Conservation (phyloP, 2,888 invertebrate genomes). For the Melieria crassipennis region DNA sequence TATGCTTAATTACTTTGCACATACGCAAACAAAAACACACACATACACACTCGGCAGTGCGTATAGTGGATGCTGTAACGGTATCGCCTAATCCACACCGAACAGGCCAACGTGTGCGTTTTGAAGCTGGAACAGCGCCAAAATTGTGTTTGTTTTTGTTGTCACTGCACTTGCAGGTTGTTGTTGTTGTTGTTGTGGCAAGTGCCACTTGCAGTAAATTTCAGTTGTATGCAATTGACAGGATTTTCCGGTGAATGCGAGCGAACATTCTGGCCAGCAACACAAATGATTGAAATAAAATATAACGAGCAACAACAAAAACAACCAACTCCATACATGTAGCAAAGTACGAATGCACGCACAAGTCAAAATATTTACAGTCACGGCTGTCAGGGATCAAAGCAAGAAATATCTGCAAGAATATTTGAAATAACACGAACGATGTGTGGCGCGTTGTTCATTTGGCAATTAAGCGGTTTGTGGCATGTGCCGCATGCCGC, state of each 20-base stretch:
- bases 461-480: slow-evolving; percentile 30
- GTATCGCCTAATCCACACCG: too few species aligned
- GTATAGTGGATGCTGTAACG: too few species aligned
- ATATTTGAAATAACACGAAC: slow-evolving; percentile 26
- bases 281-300: slow-evolving; percentile 23
- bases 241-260: slow-evolving; percentile 50
- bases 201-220: slow-evolving; percentile 29
- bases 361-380: slow-evolving; percentile 18
- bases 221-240: slow-evolving; percentile 44
- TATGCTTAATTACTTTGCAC: too few species aligned
- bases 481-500: slow-evolving; percentile 14
- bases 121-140: slow-evolving; percentile 23
- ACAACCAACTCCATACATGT: not conserved
- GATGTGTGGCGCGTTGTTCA: slow-evolving; percentile 21
- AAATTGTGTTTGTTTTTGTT: not conserved
- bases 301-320: not conserved
- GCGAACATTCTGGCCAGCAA: not conserved
- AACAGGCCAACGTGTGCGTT: too few species aligned
- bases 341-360: not conserved
- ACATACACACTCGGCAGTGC: too few species aligned
- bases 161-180: too few species aligned
- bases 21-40: too few species aligned
- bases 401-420: slow-evolving; percentile 25
- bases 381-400: slow-evolving; percentile 29
- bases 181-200: not conserved